phyloP scores from a whole-genome alignment of 2,888 invertebrate genomes.

The Cyaniris semiargus region DNA sequence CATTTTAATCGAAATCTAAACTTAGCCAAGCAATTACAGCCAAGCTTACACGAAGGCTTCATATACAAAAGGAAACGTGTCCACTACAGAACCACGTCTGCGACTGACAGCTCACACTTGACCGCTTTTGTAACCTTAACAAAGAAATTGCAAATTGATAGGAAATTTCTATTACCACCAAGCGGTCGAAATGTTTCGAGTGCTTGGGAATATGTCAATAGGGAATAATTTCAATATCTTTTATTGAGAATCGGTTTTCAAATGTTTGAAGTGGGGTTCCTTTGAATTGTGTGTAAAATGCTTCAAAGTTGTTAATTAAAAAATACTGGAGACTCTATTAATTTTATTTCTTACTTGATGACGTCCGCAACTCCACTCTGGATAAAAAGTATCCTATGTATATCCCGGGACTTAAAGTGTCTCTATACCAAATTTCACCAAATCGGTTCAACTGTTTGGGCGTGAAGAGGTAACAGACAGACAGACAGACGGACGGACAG shows the following conservation, averaged over 20 bases:
- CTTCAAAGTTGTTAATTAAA: no score
- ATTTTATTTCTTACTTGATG: no score
- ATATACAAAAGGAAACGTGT: background rate
- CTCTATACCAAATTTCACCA: no score
- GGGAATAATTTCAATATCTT: conserved; percentile 1
- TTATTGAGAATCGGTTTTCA: background rate
- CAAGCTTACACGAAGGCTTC: background rate
- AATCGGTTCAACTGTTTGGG: no score
- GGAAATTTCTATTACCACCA: background rate
- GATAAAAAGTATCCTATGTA: no score
- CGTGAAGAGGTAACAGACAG: no score
- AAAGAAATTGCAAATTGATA: background rate
- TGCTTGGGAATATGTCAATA: background rate
- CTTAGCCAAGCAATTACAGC: background rate
- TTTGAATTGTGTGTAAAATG: background rate
- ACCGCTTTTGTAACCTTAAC: background rate
- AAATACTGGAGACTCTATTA: no score
- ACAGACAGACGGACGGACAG: no score
- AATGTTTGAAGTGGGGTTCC: background rate
- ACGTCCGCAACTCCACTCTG: no score
- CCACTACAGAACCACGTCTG: background rate
- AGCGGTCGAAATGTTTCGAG: background rate
- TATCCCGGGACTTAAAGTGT: no score
- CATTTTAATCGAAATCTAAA: background rate
- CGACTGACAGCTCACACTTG: background rate